phyloP scores from a whole-genome alignment of 1,140 invertebrate species.

The Hestina assimilis region DNA sequence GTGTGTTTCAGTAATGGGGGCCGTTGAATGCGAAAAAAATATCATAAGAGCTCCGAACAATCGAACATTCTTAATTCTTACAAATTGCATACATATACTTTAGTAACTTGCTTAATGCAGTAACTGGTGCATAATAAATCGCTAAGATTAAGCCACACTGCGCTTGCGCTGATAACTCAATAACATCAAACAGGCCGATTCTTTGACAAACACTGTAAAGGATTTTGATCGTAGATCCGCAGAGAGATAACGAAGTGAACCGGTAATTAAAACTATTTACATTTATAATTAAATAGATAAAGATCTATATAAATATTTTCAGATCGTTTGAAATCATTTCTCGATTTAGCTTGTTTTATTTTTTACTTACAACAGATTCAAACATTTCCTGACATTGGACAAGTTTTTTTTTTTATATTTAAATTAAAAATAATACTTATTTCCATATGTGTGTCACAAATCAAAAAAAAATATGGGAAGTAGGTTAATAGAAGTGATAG shows the following conservation, averaged over 20 bases:
- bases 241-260: neutral
- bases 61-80: too few relatives aligned
- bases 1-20: too few relatives aligned
- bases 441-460: too few relatives aligned
- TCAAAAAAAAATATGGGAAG: too few relatives aligned
- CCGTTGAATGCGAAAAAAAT: too few relatives aligned
- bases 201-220: neutral
- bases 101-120: neutral
- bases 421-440: too few relatives aligned
- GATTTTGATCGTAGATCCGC: neutral
- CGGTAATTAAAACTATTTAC: neutral
- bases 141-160: conserved; percentile 13
- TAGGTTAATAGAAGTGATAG: too few relatives aligned
- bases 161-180: conserved; percentile 3
- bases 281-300: neutral
- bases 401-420: too few relatives aligned
- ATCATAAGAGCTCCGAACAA: too few relatives aligned
- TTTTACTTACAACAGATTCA: too few relatives aligned
- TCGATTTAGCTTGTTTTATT: too few relatives aligned
- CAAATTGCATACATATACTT: neutral
- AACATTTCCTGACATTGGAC: too few relatives aligned
- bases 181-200: neutral
- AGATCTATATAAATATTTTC: neutral
- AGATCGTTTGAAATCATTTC: neutral
- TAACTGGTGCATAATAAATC: conserved; percentile 26